These are phyloP conservation scores for Eupelmus urozonus DNA, from an alignment of 2,888 invertebrate genomes.

Conservation along the genomic window DNA sequence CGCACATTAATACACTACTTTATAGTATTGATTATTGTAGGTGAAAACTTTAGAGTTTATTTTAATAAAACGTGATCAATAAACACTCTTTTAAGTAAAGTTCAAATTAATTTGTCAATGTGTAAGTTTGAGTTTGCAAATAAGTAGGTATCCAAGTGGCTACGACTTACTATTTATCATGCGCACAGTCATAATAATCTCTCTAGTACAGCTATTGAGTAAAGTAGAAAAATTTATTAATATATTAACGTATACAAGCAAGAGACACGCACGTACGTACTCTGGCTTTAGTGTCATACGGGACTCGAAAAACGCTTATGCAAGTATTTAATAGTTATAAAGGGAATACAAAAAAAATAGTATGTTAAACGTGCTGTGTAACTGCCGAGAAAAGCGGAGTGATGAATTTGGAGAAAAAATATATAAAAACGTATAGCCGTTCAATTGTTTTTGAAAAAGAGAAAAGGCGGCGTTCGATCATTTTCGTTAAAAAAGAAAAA, in stretches of 20 bases:
- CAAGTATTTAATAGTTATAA: slow-evolving; percentile 57
- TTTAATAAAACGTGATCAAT: no score
- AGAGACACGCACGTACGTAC: slow-evolving; percentile 18
- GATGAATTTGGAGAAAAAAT: slow-evolving; percentile 16
- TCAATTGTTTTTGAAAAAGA: slow-evolving; percentile 14
- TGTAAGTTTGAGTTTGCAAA: no score
- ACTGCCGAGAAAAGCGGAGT: slow-evolving; percentile 25
- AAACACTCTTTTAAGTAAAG: no score
- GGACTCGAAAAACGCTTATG: slow-evolving; percentile 60
- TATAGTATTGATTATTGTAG: no score
- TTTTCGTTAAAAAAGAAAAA: slow-evolving; percentile 20
- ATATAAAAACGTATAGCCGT: slow-evolving; percentile 16
- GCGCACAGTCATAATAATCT: slow-evolving; percentile 41
- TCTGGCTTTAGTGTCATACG: slow-evolving; percentile 52
- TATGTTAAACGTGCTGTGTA: slow-evolving; percentile 56
- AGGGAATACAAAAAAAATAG: slow-evolving; percentile 46
- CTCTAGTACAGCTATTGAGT: slow-evolving; percentile 6
- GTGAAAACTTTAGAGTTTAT: no score
- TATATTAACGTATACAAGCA: slow-evolving; percentile 38
- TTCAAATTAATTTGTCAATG: no score
- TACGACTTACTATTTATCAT: slow-evolving; percentile 27
- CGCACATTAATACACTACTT: no score
- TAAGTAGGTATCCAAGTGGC: slow-evolving; percentile 35
- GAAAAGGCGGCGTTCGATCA: slow-evolving; percentile 21
- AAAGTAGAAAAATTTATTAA: slow-evolving; percentile 27